Conservation (phyloP, 2,797 vertebrate species). For the Mergus octosetaceus region DNA sequence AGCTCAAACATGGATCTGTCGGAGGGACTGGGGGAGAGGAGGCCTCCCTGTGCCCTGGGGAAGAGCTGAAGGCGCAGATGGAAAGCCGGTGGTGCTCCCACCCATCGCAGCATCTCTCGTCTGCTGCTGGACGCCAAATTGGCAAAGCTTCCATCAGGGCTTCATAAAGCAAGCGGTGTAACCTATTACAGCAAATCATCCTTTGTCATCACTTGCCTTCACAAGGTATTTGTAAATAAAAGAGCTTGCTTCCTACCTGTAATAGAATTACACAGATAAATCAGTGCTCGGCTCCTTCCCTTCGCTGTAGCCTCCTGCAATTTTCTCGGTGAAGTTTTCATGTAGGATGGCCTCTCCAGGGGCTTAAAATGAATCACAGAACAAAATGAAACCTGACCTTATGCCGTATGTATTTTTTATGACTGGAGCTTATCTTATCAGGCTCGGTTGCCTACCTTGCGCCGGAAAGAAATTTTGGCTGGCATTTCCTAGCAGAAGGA, state of each 20-base stretch:
- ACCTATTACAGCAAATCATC: not conserved
- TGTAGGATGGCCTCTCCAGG: not conserved
- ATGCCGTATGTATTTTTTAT: conserved; percentile 58
- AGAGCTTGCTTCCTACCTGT: not conserved
- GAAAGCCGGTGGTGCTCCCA: not conserved
- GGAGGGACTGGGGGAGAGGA: not conserved
- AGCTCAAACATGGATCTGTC: not conserved
- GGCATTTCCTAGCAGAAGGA: not conserved
- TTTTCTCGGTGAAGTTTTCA: conserved; percentile 23
- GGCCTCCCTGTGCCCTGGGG: not conserved
- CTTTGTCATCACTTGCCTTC: not conserved
- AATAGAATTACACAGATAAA: not conserved
- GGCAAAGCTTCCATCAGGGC: not conserved
- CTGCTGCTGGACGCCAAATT: accelerated
- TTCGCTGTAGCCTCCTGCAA: not conserved
- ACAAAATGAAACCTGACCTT: conserved; percentile 35
- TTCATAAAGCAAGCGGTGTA: not conserved
- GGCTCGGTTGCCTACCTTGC: not conserved
- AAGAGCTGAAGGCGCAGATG: not conserved
- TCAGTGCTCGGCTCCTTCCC: not conserved
- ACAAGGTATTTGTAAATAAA: not conserved
- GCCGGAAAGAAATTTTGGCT: not conserved
- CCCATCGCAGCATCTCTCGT: accelerated
- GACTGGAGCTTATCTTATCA: conserved; percentile 9
- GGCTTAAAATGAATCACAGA: conserved; percentile 18